Base-by-base conservation (phyloP, 2,888 invertebrate species). In the Andrena camellia region DNA sequence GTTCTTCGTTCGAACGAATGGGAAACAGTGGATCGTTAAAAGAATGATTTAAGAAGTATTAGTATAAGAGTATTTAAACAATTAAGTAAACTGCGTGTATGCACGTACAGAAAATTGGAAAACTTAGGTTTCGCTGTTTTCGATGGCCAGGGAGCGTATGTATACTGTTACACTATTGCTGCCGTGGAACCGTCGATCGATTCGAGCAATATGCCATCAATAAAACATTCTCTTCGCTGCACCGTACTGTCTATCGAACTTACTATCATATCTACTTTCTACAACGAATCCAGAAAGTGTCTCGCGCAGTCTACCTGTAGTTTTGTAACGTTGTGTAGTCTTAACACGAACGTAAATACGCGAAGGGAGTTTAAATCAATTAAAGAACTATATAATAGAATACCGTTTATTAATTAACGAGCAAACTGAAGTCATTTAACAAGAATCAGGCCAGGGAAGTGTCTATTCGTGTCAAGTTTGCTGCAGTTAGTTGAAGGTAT, bases 151-250 rank as follows among this genome's bases (percentile, higher is more conserved):
- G 26, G 35, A 62, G 54, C 66, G 66, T 52, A 62, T 31, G 59
- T 78, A 63, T 78, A 75, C 59, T 33, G 78, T 78, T 74, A 68
- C 75, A 67, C 10, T 64, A 68, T 74, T 69, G 74, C 71, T 78
- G 68, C 59, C 52, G 78, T 76, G 52, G 63, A 73, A 81, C 68
- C 52, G n/a, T 69, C 73, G 83, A 81, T 87, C 85, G 88, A 87
- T 87, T 75, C 76, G 33, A 81, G 85, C 85, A 87, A 87, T 87
- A 85, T 83, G 77, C 69, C 81, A 85, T 87, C 88, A 87, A 87
- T 87, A 87, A 87, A 83, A 85, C 73, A 87, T 77, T 81, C 68
- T 75, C 73, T 71, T 29, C 33, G 77, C 75, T 77, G 83, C 71
- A 62, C 72, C 73, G 78, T 76, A 54, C 57, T 48, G 74, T 81